Conservation (phyloP, 2,888 invertebrate species). For the Beris chalybata region DNA sequence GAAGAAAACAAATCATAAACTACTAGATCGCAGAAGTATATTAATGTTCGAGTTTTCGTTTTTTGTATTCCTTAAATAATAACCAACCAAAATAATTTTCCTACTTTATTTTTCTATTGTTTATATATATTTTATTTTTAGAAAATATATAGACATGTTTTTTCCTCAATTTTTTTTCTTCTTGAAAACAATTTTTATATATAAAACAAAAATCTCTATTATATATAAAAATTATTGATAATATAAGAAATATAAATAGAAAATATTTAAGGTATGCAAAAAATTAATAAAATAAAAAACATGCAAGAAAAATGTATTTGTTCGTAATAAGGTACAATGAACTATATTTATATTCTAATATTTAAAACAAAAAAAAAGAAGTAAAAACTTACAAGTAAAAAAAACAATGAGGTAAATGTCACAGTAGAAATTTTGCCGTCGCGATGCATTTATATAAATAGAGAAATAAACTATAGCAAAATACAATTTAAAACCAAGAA, state of each 20-base stretch:
- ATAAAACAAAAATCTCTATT: conserved; percentile 27
- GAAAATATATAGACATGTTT: conserved; percentile 7
- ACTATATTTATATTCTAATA: conserved; percentile 36
- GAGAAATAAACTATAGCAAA: conserved; percentile 16
- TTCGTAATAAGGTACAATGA: conserved; percentile 39
- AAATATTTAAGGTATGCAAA: conserved; percentile 35
- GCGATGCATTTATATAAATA: conserved; percentile 39
- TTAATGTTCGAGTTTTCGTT: neutral
- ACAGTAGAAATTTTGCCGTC: conserved; percentile 39
- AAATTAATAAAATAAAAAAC: conserved; percentile 24
- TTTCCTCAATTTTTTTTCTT: conserved; percentile 2
- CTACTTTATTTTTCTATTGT: neutral
- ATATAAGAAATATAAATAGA: conserved; percentile 35
- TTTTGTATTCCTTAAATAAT: conserved; percentile 1
- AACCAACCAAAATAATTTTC: neutral
- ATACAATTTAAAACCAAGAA: conserved; percentile 34
- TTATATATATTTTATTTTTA: conserved; percentile 17
- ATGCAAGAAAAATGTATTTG: conserved; percentile 35
- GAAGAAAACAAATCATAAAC: too few species aligned
- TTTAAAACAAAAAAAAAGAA: conserved; percentile 20
- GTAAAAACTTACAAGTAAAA: conserved; percentile 8
- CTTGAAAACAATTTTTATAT: conserved; percentile 26
- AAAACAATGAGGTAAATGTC: conserved; percentile 35
- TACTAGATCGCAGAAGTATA: too few species aligned
- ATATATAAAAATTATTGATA: conserved; percentile 26